Percentiles rank a stretch among this genome's conserved stretches.
phyloP scores from a whole-genome alignment of 2,797 vertebrate genomes.

The Hemitrygon akajei region DNA sequence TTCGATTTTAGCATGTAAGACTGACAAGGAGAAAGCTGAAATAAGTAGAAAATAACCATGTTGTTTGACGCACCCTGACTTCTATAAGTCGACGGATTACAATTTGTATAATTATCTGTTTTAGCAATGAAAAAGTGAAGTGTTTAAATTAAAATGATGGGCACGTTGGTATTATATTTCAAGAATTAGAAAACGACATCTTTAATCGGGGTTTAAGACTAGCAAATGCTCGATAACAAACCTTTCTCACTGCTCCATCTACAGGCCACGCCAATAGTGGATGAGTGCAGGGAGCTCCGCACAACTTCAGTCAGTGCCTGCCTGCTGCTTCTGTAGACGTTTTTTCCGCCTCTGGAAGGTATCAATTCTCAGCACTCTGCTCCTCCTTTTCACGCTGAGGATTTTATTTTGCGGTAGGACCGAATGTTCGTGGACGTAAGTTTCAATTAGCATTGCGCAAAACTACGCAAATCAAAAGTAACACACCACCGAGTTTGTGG shows the following conservation, averaged over 20 bases:
- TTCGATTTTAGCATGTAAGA: too few species aligned
- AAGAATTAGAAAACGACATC: neutral
- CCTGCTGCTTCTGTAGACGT: neutral
- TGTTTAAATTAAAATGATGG: neutral
- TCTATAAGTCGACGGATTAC: neutral
- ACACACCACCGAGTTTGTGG: neutral
- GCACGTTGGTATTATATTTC: neutral
- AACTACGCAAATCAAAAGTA: neutral
- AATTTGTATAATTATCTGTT: neutral
- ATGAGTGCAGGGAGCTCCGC: neutral
- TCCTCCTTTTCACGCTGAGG: neutral
- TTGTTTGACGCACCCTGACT: neutral
- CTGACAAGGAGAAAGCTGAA: too few species aligned
- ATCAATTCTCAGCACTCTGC: neutral
- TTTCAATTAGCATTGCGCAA: neutral
- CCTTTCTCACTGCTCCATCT: constrained; percentile 13
- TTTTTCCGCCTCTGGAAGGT: neutral
- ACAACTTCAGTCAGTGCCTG: constrained; percentile 8
- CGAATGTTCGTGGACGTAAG: constrained; percentile 20
- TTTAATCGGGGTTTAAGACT: neutral
- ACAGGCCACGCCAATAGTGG: neutral
- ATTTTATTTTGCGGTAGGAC: neutral
- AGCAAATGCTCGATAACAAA: neutral
- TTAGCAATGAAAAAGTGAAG: neutral
- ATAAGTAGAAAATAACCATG: neutral